Percentiles rank a stretch among this genome's conserved stretches.
These are phyloP conservation scores for Autographa pulchrina DNA, from an alignment of 2,888 invertebrate species.

Conservation along the genomic window DNA sequence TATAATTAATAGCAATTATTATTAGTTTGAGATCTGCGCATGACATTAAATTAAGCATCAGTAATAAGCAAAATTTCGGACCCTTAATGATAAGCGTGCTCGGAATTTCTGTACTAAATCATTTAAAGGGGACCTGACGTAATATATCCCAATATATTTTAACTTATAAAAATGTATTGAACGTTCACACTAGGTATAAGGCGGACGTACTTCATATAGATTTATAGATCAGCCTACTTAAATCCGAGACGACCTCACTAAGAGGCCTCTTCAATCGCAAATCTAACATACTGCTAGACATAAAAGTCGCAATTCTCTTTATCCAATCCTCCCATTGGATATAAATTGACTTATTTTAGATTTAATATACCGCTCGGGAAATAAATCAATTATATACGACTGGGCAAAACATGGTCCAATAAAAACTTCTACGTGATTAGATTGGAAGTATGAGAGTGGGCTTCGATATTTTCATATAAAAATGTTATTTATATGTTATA, in stretches of 20 bases:
- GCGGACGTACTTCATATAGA: conserved; percentile 44
- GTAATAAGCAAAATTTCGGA: neutral
- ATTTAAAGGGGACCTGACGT: conserved; percentile 18
- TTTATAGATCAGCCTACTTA: conserved; percentile 52
- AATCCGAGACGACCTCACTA: conserved; percentile 47
- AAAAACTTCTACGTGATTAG: conserved; percentile 55
- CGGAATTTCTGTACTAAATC: neutral
- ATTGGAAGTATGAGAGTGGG: conserved; percentile 40
- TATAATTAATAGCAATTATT: neutral
- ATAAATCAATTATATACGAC: conserved; percentile 57
- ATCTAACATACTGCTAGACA: conserved; percentile 47
- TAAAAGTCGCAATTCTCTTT: conserved; percentile 46
- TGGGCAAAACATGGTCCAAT: conserved; percentile 47
- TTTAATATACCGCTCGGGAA: conserved; percentile 41
- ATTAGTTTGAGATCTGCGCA: neutral
- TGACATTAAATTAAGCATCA: neutral
- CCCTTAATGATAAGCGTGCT: neutral
- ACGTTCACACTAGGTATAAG: conserved; percentile 40
- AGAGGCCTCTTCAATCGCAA: conserved; percentile 44
- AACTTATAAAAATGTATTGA: conserved; percentile 50
- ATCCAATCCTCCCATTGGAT: conserved; percentile 50
- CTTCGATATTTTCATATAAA: conserved; percentile 53
- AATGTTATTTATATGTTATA: conserved; percentile 62
- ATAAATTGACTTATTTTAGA: conserved; percentile 59
- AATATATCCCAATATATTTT: conserved; percentile 32